Base-by-base conservation (phyloP, 2,797 vertebrate genomes). In the Platyrinchus mystaceus region DNA sequence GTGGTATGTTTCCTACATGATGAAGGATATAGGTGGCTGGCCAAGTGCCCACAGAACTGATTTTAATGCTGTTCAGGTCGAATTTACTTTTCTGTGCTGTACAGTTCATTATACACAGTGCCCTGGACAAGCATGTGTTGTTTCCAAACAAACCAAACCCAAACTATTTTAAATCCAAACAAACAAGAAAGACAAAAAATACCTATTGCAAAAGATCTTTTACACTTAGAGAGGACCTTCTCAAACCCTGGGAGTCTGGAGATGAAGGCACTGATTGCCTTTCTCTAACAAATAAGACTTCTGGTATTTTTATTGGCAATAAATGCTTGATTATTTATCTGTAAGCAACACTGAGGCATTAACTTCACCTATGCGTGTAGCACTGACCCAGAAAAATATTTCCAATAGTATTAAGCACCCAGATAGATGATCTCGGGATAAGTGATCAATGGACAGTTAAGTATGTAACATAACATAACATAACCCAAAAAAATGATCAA, bases 21-120 rank as follows among this genome's bases (percentile, higher is more conserved):
- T 96, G 94, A 96, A 96, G 95, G 90, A 94, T 95, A 96, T 96
- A 96, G 96, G 96, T 96, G 96, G 95, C 89, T 96, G 95, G 96
- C 96, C 94, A 97, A 93, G 84, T 94, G 94, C 96, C 96, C 91
- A 91, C 46, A 34, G 74, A 93, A 90, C 91, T 94, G 95, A 95
- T 97, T 95, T 96, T 94, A 96, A 96, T 96, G 94, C 95, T 77
- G 77, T 93, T 92, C 94, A 96, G 93, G 96, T 93, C 58, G 86
- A 90, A 90, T 95, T 89, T 93, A 95, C 91, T 96, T 94, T 95
- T 92, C 84, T 68, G 36, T 67, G 71, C 88, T 39, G 13, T 90
- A 96, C 14, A 90, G 93, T 68, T 94, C 90, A 84, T 95, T 90
- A 96, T 70, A 94, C 77, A 23, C 43, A 47, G 52, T 14, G 64